Percentiles rank a stretch among this genome's conserved stretches.
These are phyloP conservation scores for Gracilinanus agilis DNA, from an alignment of 2,113 vertebrate genomes.

Conservation along the genomic window DNA sequence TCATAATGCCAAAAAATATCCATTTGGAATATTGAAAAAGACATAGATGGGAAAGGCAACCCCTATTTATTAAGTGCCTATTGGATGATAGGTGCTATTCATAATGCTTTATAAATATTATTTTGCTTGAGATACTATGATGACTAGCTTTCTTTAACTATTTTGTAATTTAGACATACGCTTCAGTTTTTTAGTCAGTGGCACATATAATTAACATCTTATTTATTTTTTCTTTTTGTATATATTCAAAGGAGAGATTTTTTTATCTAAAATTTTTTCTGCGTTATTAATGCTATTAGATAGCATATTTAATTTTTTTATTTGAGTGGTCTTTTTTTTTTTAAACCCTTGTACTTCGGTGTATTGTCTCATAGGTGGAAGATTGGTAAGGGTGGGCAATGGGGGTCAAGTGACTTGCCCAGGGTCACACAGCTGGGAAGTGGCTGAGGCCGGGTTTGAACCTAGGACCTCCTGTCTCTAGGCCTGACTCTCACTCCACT, in stretches of 20 bases:
- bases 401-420: too few species aligned
- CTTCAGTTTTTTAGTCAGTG: background rate
- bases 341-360: too few species aligned
- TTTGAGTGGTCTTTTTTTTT: background rate
- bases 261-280: background rate
- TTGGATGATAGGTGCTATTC: background rate
- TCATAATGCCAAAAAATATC: background rate
- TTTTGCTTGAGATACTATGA: background rate
- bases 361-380: too few species aligned
- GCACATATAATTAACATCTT: background rate
- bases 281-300: background rate
- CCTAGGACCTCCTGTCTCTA: too few species aligned
- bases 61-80: background rate
- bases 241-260: background rate
- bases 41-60: background rate
- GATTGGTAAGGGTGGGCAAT: too few species aligned
- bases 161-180: background rate
- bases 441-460: too few species aligned
- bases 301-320: background rate
- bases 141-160: background rate
- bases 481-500: too few species aligned
- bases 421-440: too few species aligned
- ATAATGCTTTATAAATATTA: background rate
- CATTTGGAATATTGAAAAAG: background rate
- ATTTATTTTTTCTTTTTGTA: background rate